Base-by-base conservation (phyloP, 2,113 vertebrate species). In the Agapornis roseicollis region DNA sequence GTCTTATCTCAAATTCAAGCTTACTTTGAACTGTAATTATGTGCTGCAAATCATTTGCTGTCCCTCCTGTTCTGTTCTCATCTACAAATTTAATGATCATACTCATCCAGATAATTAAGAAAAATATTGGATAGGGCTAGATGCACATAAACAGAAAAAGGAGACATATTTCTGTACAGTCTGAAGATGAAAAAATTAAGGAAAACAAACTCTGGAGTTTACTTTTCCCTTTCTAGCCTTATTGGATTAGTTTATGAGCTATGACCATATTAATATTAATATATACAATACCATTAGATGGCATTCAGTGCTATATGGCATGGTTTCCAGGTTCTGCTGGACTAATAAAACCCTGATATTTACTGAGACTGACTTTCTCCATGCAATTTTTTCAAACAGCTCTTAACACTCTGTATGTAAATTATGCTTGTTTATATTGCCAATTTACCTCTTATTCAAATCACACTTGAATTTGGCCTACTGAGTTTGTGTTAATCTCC, bases 371-470 rank as follows among this genome's bases (percentile, higher is more conserved):
- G 50, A 58, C 60, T 94, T 96, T 17, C 25, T 91, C 47, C 28
- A 27, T 41, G 69, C 39, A 80, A 58, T 83, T 80, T 76, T 90
- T 94, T 90, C 60, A 90, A 85, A 33, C 17, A 93, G 39, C 35
- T 71, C 50, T 85, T 80, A 90, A 77, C 39, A 86, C 33, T 89
- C 63, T 64, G n/a, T 81, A 93, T 94, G 91, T 71, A 96, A 94
- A 96, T 96, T 91, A 31, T 0, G 1, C 52, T 83, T 95, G 80
- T 93, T 94, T 95, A 84, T 85, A 86, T 78, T 94, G 85, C 90
- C 94, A 96, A 88, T 94, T 97, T 96, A 78, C 76, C 64, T 95
- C 55, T 35, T 71, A 86, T 95, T 96, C 91, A 92, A 96, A 90
- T 80, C 82, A 86, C 80, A 37, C 20, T 94, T 90, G 93, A 97